These are phyloP conservation scores for Hippopotamyrus pictus DNA, from an alignment of 2,797 vertebrate genomes.

Conservation along the genomic window DNA sequence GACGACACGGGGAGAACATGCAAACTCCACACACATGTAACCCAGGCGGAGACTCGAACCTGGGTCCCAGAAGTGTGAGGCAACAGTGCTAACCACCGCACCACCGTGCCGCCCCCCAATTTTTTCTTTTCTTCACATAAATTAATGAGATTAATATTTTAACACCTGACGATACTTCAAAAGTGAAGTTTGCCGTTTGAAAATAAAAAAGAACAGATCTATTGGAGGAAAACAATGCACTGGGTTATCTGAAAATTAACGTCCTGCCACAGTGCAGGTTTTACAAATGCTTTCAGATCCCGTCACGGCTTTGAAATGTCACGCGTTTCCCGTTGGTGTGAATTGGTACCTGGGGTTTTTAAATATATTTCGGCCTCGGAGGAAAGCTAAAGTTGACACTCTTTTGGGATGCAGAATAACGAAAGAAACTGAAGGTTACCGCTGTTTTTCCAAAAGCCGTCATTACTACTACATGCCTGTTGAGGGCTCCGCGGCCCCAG, in stretches of 20 bases:
- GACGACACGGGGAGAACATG: too few relatives aligned
- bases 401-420: background rate
- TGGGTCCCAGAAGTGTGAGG: too few relatives aligned
- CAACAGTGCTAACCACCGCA: too few relatives aligned
- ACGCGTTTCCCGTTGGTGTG: background rate
- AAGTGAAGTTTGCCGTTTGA: background rate
- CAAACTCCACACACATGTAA: too few relatives aligned
- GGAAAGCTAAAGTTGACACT: background rate
- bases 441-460: background rate
- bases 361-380: background rate
- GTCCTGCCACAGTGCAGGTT: background rate
- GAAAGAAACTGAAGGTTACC: background rate
- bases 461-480: background rate
- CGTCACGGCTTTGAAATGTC: background rate
- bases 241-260: background rate
- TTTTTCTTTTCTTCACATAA: too few relatives aligned
- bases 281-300: background rate
- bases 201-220: background rate
- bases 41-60: too few relatives aligned
- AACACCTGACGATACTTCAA: background rate
- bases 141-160: background rate
- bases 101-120: too few relatives aligned
- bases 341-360: background rate
- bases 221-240: background rate
- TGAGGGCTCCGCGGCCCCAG: background rate